phyloP scores from a whole-genome alignment of 2,888 invertebrate genomes.

The Dioctria rufipes region DNA sequence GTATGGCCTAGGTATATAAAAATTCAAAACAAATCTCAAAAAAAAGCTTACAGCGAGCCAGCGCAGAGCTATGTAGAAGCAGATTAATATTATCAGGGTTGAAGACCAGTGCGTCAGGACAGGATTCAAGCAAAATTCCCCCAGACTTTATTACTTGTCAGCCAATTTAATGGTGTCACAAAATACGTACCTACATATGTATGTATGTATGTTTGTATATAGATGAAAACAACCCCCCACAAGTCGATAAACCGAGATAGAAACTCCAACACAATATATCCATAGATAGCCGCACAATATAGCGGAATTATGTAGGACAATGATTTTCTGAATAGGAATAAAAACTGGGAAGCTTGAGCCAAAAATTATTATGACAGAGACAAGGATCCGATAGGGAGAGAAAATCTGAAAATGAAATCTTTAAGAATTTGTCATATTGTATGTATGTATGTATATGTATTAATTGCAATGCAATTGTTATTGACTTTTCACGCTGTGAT shows the following conservation, averaged over 20 bases:
- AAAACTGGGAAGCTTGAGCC: no score
- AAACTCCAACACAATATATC: neutral
- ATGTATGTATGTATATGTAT: neutral
- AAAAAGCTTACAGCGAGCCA: neutral
- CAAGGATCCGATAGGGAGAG: neutral
- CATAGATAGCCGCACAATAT: no score
- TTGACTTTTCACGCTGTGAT: slow-evolving; percentile 26
- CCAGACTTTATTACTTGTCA: neutral
- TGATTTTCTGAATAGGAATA: no score
- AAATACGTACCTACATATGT: no score
- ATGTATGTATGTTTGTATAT: no score
- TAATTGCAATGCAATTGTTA: slow-evolving; percentile 3
- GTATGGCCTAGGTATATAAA: neutral
- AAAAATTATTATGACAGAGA: no score
- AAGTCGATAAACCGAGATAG: slow-evolving; percentile 25
- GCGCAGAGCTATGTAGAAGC: no score
- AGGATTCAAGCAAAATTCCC: neutral
- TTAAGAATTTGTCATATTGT: neutral
- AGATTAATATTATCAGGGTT: no score
- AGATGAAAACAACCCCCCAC: slow-evolving; percentile 6
- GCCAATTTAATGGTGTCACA: neutral
- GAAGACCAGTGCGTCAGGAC: no score
- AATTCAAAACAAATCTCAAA: neutral
- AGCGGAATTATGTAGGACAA: no score
- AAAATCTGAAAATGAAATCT: neutral